phyloP scores from a whole-genome alignment of 2,888 invertebrate genomes.

The Pteria penguin region DNA sequence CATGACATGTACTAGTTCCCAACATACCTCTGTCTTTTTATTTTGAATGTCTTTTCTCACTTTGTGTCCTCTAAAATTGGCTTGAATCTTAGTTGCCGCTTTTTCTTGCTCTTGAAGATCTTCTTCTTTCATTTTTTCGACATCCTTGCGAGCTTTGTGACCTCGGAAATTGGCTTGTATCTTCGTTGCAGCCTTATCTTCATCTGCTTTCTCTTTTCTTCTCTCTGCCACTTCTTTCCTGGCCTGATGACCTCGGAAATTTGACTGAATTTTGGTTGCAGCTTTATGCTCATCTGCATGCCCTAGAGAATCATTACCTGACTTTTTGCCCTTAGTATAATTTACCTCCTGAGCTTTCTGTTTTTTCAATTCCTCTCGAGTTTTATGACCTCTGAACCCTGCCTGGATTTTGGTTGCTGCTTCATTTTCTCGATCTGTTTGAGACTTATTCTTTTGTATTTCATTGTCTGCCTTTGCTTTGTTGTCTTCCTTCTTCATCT shows the following conservation, averaged over 20 bases:
- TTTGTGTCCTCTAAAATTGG: constrained; percentile 41
- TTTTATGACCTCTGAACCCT: constrained; percentile 47
- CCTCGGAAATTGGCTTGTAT: constrained; percentile 66
- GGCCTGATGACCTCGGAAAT: constrained; percentile 52
- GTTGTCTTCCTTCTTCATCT: constrained; percentile 1
- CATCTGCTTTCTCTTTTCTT: not conserved
- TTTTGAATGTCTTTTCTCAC: constrained; percentile 29
- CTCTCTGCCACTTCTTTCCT: constrained; percentile 42
- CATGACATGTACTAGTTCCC: not conserved
- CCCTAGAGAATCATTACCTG: constrained; percentile 8
- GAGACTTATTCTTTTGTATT: not conserved
- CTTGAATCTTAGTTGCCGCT: constrained; percentile 49
- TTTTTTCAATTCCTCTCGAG: constrained; percentile 41
- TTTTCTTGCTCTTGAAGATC: constrained; percentile 20
- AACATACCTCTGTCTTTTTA: constrained; percentile 1
- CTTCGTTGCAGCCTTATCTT: constrained; percentile 60
- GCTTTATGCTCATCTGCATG: constrained; percentile 45
- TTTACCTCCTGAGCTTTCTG: constrained; percentile 23
- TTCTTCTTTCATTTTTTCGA: not conserved
- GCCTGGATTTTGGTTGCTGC: constrained; percentile 56
- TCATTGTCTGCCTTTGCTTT: not conserved
- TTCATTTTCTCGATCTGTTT: constrained; percentile 15
- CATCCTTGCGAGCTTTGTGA: constrained; percentile 46
- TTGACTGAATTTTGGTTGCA: constrained; percentile 69
- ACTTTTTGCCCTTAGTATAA: not conserved